Base-by-base conservation (phyloP, 2,113 vertebrate species). In the Psittacus erithacus region DNA sequence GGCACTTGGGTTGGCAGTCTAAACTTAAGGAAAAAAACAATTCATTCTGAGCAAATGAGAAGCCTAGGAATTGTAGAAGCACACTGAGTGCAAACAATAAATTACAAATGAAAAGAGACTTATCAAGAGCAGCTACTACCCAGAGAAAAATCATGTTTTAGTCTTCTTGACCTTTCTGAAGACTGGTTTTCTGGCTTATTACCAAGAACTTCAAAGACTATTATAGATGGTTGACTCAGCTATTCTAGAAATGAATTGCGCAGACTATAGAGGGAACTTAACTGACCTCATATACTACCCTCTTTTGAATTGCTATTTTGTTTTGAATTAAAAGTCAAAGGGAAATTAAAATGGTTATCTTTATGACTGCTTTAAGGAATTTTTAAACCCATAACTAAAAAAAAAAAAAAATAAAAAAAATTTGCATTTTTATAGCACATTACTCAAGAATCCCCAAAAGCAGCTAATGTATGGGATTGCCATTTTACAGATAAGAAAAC, bases 161-260 rank as follows among this genome's bases (percentile, higher is more conserved):
- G 70, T 93, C 84, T 31, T 85, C 86, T 41, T 82, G 76, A 79
- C 84, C 89, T 91, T 94, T 88, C 59, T 55, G 87, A 94, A 93
- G 74, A 20, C 84, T 92, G 44, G 68, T 25, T 96, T 94, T 31
- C 88, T 93, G 81, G 76, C 71, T 96, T 83, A 86, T 67, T 74
- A 93, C 68, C 92, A 93, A 97, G 93, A 96, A 75, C 76, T 87
- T 85, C 86, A 46, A 90, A 91, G 88, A 84, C 52, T 88, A 22
- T 86, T 79, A 81, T 24, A 93, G 92, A 93, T 84, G 69, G 67
- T 86, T 77, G 57, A 89, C 53, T 97, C 76, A 89, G 67, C 69
- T 94, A 69, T 71, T 86, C 95, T 83, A 76, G 62, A 82, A 90
- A 96, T 88, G 71, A 96, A 92, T 96, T 95, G 93, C 65, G 68